phyloP scores from a whole-genome alignment of 2,888 invertebrate genomes.

The Disparrhopalites patrizii region DNA sequence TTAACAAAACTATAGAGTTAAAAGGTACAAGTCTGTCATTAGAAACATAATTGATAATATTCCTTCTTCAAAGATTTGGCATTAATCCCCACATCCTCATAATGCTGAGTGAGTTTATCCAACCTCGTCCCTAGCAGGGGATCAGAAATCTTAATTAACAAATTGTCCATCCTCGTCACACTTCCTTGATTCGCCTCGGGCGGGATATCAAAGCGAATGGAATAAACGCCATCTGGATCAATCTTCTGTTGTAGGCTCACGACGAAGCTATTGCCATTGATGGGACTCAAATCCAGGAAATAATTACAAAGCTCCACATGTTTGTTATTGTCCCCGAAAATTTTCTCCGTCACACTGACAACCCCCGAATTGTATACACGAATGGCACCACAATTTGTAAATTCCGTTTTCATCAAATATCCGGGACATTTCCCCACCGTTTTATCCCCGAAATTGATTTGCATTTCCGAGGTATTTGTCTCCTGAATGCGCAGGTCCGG shows the following conservation, averaged over 20 bases:
- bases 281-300: background rate
- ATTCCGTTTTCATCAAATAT: too few relatives aligned
- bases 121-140: background rate
- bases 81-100: slow-evolving; percentile 2
- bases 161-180: background rate
- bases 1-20: too few relatives aligned
- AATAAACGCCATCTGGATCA: background rate
- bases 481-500: too few relatives aligned
- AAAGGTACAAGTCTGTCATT: too few relatives aligned
- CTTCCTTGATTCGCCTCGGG: background rate
- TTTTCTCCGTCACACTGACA: background rate
- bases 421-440: too few relatives aligned
- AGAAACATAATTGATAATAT: background rate
- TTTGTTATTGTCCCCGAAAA: background rate
- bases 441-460: too few relatives aligned
- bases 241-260: background rate
- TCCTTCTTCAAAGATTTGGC: background rate
- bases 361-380: too few relatives aligned
- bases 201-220: background rate
- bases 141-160: background rate
- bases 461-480: too few relatives aligned
- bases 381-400: too few relatives aligned
- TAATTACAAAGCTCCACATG: background rate
- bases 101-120: slow-evolving; percentile 5
- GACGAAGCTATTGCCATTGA: background rate